Evolutionary conservation across 2,797 vertebrate species (phyloP), one percentile per base, ranked within the genome.

Genomic region (Enteromius afrohamiltoni): DNA sequence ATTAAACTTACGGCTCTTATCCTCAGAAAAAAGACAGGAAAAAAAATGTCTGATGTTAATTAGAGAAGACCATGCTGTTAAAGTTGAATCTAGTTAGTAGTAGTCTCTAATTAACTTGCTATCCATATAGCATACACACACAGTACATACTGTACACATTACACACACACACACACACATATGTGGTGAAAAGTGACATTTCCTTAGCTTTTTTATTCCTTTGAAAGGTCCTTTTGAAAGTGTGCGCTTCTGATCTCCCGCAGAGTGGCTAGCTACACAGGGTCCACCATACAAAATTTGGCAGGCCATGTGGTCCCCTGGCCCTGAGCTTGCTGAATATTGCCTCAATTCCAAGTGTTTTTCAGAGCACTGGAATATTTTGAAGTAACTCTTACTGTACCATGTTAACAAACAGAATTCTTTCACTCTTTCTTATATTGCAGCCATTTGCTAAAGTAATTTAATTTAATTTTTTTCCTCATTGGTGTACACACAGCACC

Each of bases 291-390:
- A 26, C 42, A 78, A 19, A 81, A 75, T 81, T 62, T 85, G 87
- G 81, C 85, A 85, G 77, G 80, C 67, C 58, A 76, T 77, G 37
- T 42, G 3, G 40, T 86, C 85, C 73, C 64, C 31, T 74, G 85
- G 70, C 55, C 53, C 42, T 11, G 60, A 31, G 64, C 60, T 67
- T 45, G 47, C 47, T 86, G 79, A 70, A 53, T 83, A 82, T 87
- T 83, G 60, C 68, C 75, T 84, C 53, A 53, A 45, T 73, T 67
- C 29, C 23, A 9, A 55, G 37, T 58, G 69, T 64, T 71, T 62
- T 69, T 79, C 26, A 82, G 64, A 70, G 40, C 60, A 85, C 6
- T 34, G 76, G 73, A 69, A 78, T 81, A 68, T 87, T 82, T 84
- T 0, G 1, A 64, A 60, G 17, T 76, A 82, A 87, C 68, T 76